Base-by-base conservation (phyloP, 2,888 invertebrate genomes). In the Leptura quadrifasciata region DNA sequence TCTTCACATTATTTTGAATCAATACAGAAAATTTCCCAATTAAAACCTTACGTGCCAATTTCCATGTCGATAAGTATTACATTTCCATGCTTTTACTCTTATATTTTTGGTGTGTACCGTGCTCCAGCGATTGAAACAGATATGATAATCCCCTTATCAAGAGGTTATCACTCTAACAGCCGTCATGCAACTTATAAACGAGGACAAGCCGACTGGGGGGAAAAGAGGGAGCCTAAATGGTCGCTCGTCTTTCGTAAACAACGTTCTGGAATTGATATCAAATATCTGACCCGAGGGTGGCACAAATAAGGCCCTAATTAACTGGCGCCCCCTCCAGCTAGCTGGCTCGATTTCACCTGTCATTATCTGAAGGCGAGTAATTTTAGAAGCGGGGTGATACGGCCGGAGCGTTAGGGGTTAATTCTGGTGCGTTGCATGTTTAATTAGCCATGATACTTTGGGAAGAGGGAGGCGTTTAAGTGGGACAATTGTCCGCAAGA, bases 311-410 rank as follows among this genome's bases (percentile, higher is more conserved):
- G 24, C 31, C 31, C 27, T 47, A 39, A 60, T 61, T 47, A 39
- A 20, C 58, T 15, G 39, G 20, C 31, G 8, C 63, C 58, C 69
- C 27, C 52, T 60, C 24, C 39, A 58, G 71, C 47, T 21, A 52
- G 18, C 69, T 15, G 73, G 78, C 72, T 77, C 74, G 47, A 74
- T 77, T 77, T 74, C 77, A 74, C 63, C 67, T 71, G 74, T 63
- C 64, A 63, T 68, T 60, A 35, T 57, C 57, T 58, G 60, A 61
- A 68, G 74, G 72, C 69, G 72, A 63, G 72, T 72, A 68, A 71
- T 57, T 54, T 20, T 52, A 71, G 47, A 71, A 20, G 69, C 24
- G 39, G 20, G 12, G 58, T 21, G 47, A 52, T 31, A 35, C 20
- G 17, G 5, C 20, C 5, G 35, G 31, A 27, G 35, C 39, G 70